Evolutionary conservation across 2,888 invertebrate genomes (phyloP).

Genomic region (Pyralis farinalis): DNA sequence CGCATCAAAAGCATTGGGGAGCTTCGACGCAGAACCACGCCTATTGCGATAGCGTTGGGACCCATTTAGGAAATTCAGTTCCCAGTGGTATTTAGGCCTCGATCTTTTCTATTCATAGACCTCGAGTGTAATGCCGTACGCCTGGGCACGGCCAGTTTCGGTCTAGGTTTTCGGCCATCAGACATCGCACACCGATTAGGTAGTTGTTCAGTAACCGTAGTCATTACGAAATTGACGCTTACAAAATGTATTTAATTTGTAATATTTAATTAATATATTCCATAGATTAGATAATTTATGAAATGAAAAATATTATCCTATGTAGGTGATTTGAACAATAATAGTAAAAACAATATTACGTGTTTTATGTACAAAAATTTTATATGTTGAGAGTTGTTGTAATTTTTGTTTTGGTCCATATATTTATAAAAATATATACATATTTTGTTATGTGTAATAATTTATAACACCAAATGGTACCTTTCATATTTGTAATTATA

Average conservation of each 20-base stretch:
- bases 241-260: conserved; percentile 39
- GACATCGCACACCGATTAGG: no score
- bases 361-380: conserved; percentile 36
- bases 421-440: conserved; percentile 40
- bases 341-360: conserved; percentile 35
- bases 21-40: no score
- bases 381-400: conserved; percentile 38
- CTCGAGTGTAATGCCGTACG: no score
- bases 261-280: conserved; percentile 47
- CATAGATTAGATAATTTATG: conserved; percentile 43
- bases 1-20: no score
- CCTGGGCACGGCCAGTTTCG: no score
- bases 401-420: conserved; percentile 34
- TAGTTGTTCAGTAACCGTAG: conserved; percentile 38
- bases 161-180: no score
- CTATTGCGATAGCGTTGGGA: no score
- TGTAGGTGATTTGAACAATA: conserved; percentile 62
- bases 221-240: conserved; percentile 48
- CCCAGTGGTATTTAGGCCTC: no score
- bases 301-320: conserved; percentile 35
- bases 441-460: conserved; percentile 61
- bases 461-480: conserved; percentile 76
- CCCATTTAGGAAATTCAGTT: no score
- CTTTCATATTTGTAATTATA: conserved; percentile 61
- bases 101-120: no score